phyloP scores from a whole-genome alignment of 2,113 vertebrate species.

The Hyperoodon ampullatus region DNA sequence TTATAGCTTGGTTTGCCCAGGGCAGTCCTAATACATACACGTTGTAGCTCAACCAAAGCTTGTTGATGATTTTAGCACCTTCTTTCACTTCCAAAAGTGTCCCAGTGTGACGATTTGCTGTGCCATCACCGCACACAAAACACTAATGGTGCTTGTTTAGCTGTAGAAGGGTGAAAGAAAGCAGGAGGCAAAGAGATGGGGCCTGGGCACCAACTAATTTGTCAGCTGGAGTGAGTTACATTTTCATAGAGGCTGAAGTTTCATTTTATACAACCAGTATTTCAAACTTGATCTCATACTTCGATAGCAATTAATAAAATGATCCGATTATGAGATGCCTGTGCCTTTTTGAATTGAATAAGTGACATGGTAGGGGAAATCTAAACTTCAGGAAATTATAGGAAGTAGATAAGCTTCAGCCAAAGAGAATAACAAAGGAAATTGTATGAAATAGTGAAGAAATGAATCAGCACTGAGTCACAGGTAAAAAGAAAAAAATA shows the following conservation, averaged over 20 bases:
- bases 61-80: neutral
- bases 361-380: neutral
- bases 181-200: neutral
- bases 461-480: slow-evolving; percentile 45
- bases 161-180: neutral
- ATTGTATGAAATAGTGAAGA: neutral
- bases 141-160: neutral
- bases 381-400: slow-evolving; percentile 33
- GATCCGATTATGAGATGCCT: neutral
- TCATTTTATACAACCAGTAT: neutral
- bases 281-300: neutral
- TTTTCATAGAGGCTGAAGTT: neutral
- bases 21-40: neutral
- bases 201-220: neutral
- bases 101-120: neutral
- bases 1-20: neutral
- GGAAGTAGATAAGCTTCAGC: slow-evolving; percentile 37
- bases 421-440: slow-evolving; percentile 46
- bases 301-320: neutral
- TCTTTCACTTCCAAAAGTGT: neutral
- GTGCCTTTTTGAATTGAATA: neutral
- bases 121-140: neutral
- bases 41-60: neutral
- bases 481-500: neutral
- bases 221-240: neutral